Percentiles rank a stretch among this genome's conserved stretches.
Conservation (phyloP, 2,797 vertebrate species). For the Phalloptychus januarius region DNA sequence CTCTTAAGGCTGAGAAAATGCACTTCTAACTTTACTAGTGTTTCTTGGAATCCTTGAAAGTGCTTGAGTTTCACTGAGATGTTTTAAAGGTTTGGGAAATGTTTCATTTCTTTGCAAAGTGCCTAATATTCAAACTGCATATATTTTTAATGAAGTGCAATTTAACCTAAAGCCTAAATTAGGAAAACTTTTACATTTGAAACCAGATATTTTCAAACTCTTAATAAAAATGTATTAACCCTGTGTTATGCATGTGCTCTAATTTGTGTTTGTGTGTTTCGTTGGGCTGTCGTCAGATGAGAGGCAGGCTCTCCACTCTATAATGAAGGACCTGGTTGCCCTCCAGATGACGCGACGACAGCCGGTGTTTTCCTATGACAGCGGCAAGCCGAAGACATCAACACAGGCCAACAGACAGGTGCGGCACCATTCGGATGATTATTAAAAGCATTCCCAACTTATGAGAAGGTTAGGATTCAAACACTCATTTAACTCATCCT, state of each 20-base stretch:
- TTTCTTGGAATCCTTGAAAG: too few species aligned
- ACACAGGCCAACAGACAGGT: slow-evolving; percentile 90
- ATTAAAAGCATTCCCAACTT: not conserved
- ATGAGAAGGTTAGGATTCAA: not conserved
- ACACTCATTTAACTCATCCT: not conserved
- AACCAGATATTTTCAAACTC: too few species aligned
- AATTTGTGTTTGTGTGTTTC: slow-evolving; percentile 40
- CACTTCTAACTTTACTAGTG: not conserved
- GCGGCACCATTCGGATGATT: not conserved
- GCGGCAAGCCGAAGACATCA: slow-evolving; percentile 87
- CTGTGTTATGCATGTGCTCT: slow-evolving; percentile 2
- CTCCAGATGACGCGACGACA: slow-evolving; percentile 94
- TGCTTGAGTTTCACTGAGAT: too few species aligned
- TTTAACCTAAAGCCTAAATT: too few species aligned
- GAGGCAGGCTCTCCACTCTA: slow-evolving; percentile 96
- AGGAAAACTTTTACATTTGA: too few species aligned
- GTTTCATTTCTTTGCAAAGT: too few species aligned
- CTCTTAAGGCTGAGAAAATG: slow-evolving; percentile 18
- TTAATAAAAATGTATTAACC: too few species aligned
- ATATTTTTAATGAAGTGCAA: too few species aligned
- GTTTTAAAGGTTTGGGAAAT: too few species aligned
- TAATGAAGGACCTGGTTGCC: slow-evolving; percentile 99
- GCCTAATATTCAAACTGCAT: too few species aligned
- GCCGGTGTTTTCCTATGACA: slow-evolving; percentile 86
- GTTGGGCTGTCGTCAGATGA: slow-evolving; percentile 82